These are phyloP conservation scores for Temnothorax curvispinosus DNA, from an alignment of 1,140 invertebrate genomes.

Conservation along the genomic window DNA sequence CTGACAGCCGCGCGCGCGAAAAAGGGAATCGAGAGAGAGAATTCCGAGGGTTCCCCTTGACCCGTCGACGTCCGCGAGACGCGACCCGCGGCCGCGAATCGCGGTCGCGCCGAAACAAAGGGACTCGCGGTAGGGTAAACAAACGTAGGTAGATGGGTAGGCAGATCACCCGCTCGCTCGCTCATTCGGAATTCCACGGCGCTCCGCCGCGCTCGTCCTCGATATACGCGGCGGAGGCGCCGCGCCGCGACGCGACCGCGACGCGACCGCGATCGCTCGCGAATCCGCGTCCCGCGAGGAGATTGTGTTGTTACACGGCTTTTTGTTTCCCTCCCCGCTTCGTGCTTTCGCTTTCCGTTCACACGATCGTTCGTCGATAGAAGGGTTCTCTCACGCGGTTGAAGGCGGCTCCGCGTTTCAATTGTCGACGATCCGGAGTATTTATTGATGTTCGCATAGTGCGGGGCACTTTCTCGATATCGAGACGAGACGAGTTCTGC, in stretches of 20 bases:
- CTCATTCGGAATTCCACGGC: background rate
- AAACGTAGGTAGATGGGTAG: constrained; percentile 14
- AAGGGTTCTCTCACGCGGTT: constrained; percentile 16
- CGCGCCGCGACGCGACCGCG: no score
- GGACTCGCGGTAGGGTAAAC: constrained; percentile 26
- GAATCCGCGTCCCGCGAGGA: background rate
- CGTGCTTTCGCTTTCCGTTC: constrained; percentile 43
- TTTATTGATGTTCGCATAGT: background rate
- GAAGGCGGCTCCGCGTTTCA: constrained; percentile 4
- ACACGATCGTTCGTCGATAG: constrained; percentile 22
- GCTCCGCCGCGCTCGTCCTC: background rate
- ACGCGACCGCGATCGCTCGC: background rate
- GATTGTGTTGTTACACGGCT: constrained; percentile 6
- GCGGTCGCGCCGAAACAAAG: constrained; percentile 44
- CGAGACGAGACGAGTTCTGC: background rate
- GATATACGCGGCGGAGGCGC: constrained; percentile 14
- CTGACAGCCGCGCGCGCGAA: constrained; percentile 50
- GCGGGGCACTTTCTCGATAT: constrained; percentile 16
- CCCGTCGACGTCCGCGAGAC: background rate
- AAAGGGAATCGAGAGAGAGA: constrained; percentile 47
- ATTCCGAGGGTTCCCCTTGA: constrained; percentile 34
- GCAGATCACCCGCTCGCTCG: background rate
- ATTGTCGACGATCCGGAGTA: background rate
- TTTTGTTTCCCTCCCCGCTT: background rate
- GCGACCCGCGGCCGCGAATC: background rate